phyloP scores from a whole-genome alignment of 64 coral and sea anemone genomes.

The Pachyseris speciosa region DNA sequence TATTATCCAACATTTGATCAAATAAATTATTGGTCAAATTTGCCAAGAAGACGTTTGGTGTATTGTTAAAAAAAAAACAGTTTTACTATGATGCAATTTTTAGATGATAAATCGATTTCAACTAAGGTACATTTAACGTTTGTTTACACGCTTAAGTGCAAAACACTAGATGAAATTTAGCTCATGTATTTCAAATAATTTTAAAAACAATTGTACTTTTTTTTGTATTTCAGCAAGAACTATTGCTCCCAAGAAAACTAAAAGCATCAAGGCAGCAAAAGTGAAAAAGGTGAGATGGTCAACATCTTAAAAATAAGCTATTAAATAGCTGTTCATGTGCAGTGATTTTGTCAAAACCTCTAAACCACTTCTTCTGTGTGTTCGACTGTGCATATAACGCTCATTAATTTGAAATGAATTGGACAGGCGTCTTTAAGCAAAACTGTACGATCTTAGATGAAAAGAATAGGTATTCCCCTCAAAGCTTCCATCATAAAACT shows the following conservation, averaged over 20 bases:
- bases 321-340: neutral
- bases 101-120: no score
- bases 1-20: neutral
- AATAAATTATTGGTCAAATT: neutral
- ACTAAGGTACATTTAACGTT: neutral
- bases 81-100: neutral
- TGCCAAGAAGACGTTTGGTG: neutral
- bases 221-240: conserved; percentile 31
- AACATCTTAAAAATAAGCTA: neutral
- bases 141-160: no score
- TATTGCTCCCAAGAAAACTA: conserved; percentile 76
- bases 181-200: neutral
- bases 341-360: neutral
- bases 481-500: neutral
- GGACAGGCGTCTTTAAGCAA: neutral
- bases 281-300: conserved; percentile 59
- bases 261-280: conserved; percentile 61
- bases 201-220: neutral
- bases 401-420: neutral
- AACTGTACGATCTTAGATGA: neutral
- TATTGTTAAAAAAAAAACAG: neutral
- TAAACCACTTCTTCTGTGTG: neutral
- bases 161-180: no score
- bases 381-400: neutral
- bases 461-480: neutral